Evolutionary conservation across 1,140 invertebrate genomes (phyloP).

Genomic region (Solenopsis invicta): DNA sequence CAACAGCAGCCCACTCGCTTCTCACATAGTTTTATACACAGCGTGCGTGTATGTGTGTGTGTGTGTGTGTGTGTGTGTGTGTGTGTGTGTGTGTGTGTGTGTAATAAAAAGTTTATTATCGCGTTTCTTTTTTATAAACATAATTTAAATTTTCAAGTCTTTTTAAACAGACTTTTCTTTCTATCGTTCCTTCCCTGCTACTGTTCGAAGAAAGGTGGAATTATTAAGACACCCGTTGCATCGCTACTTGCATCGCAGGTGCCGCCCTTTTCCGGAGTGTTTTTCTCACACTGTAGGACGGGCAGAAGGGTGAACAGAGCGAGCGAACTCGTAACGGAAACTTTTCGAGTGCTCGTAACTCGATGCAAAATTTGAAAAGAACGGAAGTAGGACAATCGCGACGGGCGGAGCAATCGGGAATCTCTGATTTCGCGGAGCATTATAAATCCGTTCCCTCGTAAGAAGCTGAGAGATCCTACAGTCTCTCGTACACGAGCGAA

Average conservation of each 20-base stretch:
- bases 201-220: neutral
- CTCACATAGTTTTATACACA: neutral
- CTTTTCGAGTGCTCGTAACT: slow-evolving; percentile 61
- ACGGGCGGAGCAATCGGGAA: slow-evolving; percentile 13
- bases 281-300: slow-evolving; percentile 69
- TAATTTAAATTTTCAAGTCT: neutral
- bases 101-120: neutral
- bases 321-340: slow-evolving; percentile 71
- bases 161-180: neutral
- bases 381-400: slow-evolving; percentile 45
- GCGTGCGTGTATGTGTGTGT: too few species aligned
- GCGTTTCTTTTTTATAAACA: neutral
- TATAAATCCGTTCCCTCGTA: slow-evolving; percentile 8
- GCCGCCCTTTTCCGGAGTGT: slow-evolving; percentile 81
- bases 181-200: neutral
- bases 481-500: neutral
- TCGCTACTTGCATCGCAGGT: slow-evolving; percentile 77
- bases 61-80: too few species aligned
- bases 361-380: slow-evolving; percentile 66
- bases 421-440: slow-evolving; percentile 10
- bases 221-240: slow-evolving; percentile 73
- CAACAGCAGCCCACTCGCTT: neutral
- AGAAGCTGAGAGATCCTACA: too few species aligned
- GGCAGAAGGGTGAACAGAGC: slow-evolving; percentile 65
- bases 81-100: neutral